Conservation (phyloP, 2,888 invertebrate species). For the Mimachlamys varia region DNA sequence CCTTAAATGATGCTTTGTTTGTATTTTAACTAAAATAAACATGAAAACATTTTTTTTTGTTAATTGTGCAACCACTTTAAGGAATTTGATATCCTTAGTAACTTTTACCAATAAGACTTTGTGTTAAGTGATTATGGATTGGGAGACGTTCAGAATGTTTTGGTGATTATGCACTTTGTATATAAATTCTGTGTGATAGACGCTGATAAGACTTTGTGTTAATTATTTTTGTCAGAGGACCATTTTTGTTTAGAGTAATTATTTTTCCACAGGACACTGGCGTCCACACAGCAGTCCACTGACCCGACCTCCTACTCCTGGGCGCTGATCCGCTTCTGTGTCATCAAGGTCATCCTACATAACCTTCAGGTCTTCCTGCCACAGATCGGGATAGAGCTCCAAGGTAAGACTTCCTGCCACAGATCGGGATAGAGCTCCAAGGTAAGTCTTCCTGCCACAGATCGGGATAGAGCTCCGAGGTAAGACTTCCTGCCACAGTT, state of each 20-base stretch:
- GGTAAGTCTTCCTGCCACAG: conserved; percentile 89
- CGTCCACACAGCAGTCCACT: conserved; percentile 87
- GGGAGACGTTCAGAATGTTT: background rate
- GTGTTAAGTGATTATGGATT: background rate
- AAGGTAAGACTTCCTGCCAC: conserved; percentile 85
- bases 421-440: too few relatives aligned
- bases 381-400: conserved; percentile 93
- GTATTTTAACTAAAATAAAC: too few relatives aligned
- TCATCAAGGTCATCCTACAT: conserved; percentile 91
- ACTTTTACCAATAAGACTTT: background rate
- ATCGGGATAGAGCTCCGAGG: too few relatives aligned
- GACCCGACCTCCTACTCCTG: conserved; percentile 98
- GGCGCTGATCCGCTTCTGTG: conserved; percentile 95
- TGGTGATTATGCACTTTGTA: background rate
- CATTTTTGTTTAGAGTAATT: background rate
- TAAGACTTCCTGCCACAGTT: conserved; percentile 92
- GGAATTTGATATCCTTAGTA: too few relatives aligned
- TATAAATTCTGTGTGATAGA: too few relatives aligned
- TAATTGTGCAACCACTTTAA: too few relatives aligned
- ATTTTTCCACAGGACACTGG: conserved; percentile 50
- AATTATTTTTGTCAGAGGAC: background rate
- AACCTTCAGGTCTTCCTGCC: conserved; percentile 94
- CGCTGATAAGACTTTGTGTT: background rate
- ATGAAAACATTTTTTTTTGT: too few relatives aligned
- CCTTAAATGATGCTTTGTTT: too few relatives aligned